phyloP scores from a whole-genome alignment of 2,113 vertebrate genomes.

The Zeus faber region DNA sequence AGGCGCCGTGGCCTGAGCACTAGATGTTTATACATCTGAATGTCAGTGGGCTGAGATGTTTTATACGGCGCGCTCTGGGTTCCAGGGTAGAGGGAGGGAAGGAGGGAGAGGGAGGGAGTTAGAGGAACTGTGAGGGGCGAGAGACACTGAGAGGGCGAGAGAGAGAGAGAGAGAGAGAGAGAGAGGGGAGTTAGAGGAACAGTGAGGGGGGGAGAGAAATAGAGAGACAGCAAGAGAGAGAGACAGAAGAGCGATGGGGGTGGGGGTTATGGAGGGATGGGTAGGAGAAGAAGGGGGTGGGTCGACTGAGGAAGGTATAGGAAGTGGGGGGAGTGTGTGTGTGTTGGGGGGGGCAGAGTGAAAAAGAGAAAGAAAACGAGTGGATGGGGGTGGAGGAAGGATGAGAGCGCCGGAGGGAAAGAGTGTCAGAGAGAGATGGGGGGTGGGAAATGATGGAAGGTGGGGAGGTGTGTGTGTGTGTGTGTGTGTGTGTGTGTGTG shows the following conservation, averaged over 20 bases:
- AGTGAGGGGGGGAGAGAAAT: not conserved
- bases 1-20: conserved; percentile 20
- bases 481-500: too few relatives aligned
- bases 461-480: too few relatives aligned
- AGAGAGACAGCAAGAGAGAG: conserved; percentile 9
- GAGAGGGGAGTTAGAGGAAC: not conserved
- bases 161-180: not conserved
- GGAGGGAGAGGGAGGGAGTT: conserved; percentile 1
- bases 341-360: not conserved
- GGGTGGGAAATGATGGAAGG: too few relatives aligned
- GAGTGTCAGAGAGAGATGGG: too few relatives aligned
- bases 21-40: conserved; percentile 48
- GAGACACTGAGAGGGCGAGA: not conserved
- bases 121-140: conserved; percentile 5
- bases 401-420: too few relatives aligned
- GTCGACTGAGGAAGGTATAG: not conserved
- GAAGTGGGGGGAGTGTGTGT: not conserved
- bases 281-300: not conserved
- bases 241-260: not conserved
- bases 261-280: not conserved
- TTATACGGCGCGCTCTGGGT: conserved; percentile 57
- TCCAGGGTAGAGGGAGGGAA: conserved; percentile 1
- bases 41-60: conserved; percentile 48
- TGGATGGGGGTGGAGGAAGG: too few relatives aligned
- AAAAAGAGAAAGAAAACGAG: conserved; percentile 11